Evolutionary conservation across 2,797 vertebrate species (phyloP).

Genomic region (Phoxinus dragarum): DNA sequence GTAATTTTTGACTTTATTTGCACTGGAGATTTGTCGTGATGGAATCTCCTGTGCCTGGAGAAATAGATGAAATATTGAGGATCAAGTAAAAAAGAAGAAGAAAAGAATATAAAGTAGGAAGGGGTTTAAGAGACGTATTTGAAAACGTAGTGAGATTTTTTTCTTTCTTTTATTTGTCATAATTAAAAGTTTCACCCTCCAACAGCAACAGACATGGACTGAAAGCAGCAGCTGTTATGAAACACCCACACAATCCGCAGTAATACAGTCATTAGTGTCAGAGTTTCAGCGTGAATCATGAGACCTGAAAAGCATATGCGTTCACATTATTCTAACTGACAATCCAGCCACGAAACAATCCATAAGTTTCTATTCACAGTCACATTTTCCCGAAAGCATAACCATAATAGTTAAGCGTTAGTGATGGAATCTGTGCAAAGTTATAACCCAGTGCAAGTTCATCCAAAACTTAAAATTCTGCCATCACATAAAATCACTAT

Average conservation of each 20-base stretch:
- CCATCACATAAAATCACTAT: background rate
- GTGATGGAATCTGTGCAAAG: background rate
- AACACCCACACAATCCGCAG: conserved; percentile 13
- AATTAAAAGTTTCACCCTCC: conserved; percentile 25
- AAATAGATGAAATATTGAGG: background rate
- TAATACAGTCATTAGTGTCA: conserved; percentile 28
- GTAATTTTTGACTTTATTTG: background rate
- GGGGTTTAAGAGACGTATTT: background rate
- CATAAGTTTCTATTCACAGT: background rate
- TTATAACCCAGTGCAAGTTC: background rate
- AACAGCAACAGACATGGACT: background rate
- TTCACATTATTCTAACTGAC: conserved; percentile 18
- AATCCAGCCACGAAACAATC: background rate
- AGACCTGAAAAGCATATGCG: conserved; percentile 19
- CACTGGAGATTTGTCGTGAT: background rate
- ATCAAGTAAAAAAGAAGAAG: background rate
- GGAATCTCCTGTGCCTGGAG: background rate
- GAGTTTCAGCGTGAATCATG: conserved; percentile 17
- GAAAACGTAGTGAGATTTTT: background rate
- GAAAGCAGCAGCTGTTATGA: conserved; percentile 15
- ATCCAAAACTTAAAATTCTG: background rate
- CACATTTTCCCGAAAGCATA: conserved; percentile 1
- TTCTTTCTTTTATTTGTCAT: background rate
- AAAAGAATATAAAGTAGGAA: background rate
- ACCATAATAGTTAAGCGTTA: background rate